Conservation (phyloP, 2,888 invertebrate genomes). For the Mamestra brassicae region DNA sequence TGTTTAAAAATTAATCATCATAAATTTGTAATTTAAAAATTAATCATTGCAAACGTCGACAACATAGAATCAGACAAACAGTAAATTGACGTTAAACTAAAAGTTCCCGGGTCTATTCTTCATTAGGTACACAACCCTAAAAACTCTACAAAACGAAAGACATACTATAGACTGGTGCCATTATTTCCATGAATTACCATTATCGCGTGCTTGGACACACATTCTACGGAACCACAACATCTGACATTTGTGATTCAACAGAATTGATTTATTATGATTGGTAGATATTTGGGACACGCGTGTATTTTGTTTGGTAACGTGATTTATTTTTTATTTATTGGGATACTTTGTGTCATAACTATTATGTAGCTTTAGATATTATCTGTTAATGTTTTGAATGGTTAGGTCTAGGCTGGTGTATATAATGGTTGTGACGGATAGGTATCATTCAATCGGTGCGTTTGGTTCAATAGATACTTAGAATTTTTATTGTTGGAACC, state of each 20-base stretch:
- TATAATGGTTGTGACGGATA: neutral
- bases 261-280: constrained; percentile 48
- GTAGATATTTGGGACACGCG: constrained; percentile 35
- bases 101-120: too few relatives aligned
- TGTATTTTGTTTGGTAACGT: constrained; percentile 7
- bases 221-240: constrained; percentile 1
- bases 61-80: too few relatives aligned
- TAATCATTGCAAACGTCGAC: too few relatives aligned
- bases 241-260: constrained; percentile 33
- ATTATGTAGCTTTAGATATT: constrained; percentile 3
- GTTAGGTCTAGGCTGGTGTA: neutral
- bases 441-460: neutral
- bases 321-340: constrained; percentile 11
- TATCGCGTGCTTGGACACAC: constrained; percentile 25
- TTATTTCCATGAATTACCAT: constrained; percentile 7
- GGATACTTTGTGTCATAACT: neutral
- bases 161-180: neutral
- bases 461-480: neutral
- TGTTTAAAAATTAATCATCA: too few relatives aligned
- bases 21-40: too few relatives aligned
- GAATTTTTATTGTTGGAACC: neutral
- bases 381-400: constrained; percentile 2
- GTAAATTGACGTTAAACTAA: too few relatives aligned
- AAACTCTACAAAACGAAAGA: neutral
- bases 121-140: neutral